Base-by-base conservation (phyloP, 92 coral and sea anemone species). In the Muricea muricata region DNA sequence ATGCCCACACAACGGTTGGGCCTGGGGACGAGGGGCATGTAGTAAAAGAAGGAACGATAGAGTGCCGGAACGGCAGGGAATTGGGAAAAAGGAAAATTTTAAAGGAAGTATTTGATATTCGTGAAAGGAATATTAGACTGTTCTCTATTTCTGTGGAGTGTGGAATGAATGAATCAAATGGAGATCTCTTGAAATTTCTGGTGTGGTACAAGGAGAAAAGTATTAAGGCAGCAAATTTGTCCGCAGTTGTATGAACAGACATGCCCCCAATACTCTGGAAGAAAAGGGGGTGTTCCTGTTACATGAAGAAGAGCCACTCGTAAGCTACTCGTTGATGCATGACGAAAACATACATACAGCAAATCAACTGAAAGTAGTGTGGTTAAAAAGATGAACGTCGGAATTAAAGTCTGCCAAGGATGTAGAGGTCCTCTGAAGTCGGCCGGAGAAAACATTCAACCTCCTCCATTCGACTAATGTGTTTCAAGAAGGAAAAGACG, bases 401-500 rank as follows among this genome's bases (percentile, higher is more conserved):
- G 73, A 4, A 86, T 79, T 13, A 28, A 86, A 79, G 85, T 86
- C 17, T 79, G 85, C 75, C 89, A 79, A 34, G 85, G 89, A 5
- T 79, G 85, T 34, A 79, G 89, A 66, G 72, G 85, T 11, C 45
- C 80, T 0, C 26, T 61, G 32, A 61, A 61, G 30, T 11, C 26
- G 15, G 26, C 69, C 10, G 46, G 14, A 21, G 41, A 31, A 9
- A 21, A 23, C 0, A 45, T 83, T 35, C 54, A 34, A 26, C 37
- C 71, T 6, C 88, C 88, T 28, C 88, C 78, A 6, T 85, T 56
- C 46, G 78, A 85, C 46, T 75, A 33, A 24, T 85, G 84, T 46
- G 65, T 85, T 11, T 76, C 84, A 7, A 4, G 88, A 12, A 85
- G 66, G 25, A 84, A 85, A 25, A 39, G 83, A 20, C 88, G 83